Percentiles rank a stretch among this genome's conserved stretches.
Evolutionary conservation across 2,888 invertebrate species (phyloP).

Genomic region (Iselma pallidipennis): DNA sequence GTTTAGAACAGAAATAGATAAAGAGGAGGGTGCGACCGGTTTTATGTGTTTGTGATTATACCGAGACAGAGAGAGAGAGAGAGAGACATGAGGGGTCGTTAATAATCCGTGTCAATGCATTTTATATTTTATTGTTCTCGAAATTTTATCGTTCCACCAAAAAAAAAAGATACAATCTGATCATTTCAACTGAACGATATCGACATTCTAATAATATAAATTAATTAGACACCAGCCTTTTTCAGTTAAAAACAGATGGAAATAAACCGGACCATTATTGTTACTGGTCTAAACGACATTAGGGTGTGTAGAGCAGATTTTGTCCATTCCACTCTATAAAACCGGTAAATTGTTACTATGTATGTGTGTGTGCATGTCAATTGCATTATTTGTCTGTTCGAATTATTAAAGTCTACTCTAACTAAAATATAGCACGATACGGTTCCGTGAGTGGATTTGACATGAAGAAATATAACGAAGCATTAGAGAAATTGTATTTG

Average conservation of each 20-base stretch:
- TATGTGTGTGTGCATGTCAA: not conserved
- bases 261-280: not conserved
- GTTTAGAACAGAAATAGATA: conserved; percentile 2
- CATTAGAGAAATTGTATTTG: too few relatives aligned
- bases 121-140: not conserved
- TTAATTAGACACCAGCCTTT: not conserved
- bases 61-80: too few relatives aligned
- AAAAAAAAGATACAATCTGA: not conserved
- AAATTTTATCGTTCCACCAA: not conserved
- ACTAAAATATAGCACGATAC: not conserved
- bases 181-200: not conserved
- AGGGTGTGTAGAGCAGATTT: not conserved
- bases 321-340: not conserved
- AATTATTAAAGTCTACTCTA: not conserved
- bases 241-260: not conserved
- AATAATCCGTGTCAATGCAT: conserved; percentile 2
- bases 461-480: not conserved
- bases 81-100: not conserved
- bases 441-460: not conserved
- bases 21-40: conserved; percentile 1
- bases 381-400: not conserved
- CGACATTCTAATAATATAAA: not conserved
- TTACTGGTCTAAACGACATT: not conserved
- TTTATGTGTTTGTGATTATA: conserved; percentile 1
- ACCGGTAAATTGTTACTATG: not conserved